A percentile compares a stretch with the other conserved stretches of the same genome.
These are phyloP conservation scores for Lamellibrachia columna DNA, from an alignment of 2,888 invertebrate species.

Conservation along the genomic window DNA sequence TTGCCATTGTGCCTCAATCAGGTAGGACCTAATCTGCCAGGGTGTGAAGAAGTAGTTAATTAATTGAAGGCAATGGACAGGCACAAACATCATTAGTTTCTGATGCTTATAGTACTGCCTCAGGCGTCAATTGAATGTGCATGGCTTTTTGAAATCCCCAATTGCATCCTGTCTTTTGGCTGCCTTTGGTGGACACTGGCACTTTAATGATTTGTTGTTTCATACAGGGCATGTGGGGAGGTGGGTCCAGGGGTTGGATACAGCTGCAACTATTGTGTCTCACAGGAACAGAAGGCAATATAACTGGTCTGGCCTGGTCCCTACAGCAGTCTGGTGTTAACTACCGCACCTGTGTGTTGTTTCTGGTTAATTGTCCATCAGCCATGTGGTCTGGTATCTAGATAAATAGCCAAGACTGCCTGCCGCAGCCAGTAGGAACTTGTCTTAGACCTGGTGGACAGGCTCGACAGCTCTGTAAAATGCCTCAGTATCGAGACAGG, in stretches of 20 bases:
- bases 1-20: neutral
- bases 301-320: neutral
- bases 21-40: neutral
- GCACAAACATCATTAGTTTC: neutral
- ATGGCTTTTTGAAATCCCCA: neutral
- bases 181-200: neutral
- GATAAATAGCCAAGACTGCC: slow-evolving; percentile 4
- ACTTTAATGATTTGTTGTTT: slow-evolving; percentile 12
- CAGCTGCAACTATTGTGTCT: neutral
- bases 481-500: neutral
- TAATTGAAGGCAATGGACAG: neutral
- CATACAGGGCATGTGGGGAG: neutral
- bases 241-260: neutral
- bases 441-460: neutral
- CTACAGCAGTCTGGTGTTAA: neutral
- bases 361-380: neutral
- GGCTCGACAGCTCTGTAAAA: neutral
- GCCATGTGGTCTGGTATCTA: neutral
- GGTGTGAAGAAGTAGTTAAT: neutral
- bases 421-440: neutral
- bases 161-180: neutral
- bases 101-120: neutral
- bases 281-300: neutral
- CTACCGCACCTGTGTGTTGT: neutral
- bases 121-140: neutral